Percentiles rank a stretch among this genome's conserved stretches.
Conservation (phyloP, 2,113 vertebrate species). For the Brachypodius melanocephalos region DNA sequence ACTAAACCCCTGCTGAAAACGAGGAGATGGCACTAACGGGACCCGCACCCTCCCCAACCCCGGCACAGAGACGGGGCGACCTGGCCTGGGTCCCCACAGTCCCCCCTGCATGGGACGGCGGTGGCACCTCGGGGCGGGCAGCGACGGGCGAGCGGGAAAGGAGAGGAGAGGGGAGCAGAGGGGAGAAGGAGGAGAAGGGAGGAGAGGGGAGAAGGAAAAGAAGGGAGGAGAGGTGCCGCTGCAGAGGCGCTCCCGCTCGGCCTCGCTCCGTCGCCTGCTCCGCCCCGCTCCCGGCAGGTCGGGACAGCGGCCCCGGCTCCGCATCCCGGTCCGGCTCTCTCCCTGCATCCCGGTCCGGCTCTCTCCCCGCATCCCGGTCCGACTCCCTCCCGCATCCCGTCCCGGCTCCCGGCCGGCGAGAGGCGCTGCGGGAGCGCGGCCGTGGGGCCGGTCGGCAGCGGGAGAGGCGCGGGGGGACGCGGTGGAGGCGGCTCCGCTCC, state of each 20-base stretch:
- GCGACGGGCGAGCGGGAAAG: too few species aligned
- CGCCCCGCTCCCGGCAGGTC: not conserved
- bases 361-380: not conserved
- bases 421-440: not conserved
- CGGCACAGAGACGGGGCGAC: fast-evolving
- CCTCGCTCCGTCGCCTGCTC: not conserved
- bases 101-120: fast-evolving
- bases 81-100: too few species aligned
- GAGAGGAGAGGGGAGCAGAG: too few species aligned
- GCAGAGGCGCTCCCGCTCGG: too few species aligned
- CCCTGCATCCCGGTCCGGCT: not conserved
- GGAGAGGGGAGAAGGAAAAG: too few species aligned
- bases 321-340: too few species aligned
- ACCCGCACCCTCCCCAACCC: fast-evolving
- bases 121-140: not conserved
- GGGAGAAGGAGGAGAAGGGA: too few species aligned
- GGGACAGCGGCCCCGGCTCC: not conserved
- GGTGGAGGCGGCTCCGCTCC: not conserved
- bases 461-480: not conserved
- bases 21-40: fast-evolving
- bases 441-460: not conserved
- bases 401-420: not conserved
- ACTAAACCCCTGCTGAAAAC: fast-evolving
- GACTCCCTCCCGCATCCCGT: not conserved
- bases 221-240: not conserved